Conservation (phyloP, 2,113 vertebrate species). For the Pterophyllum scalare region DNA sequence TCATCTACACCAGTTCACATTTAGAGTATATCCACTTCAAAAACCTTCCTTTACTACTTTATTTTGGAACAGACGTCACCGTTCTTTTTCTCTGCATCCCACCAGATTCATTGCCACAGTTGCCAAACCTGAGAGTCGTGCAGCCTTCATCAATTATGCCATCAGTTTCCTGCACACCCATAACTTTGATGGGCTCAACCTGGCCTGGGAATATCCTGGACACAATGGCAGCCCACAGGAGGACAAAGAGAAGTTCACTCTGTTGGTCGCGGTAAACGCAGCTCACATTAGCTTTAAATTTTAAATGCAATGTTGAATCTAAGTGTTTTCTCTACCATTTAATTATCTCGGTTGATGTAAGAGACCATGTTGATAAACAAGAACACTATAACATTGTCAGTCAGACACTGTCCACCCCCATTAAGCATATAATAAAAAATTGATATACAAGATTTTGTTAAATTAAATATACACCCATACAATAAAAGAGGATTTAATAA, state of each 20-base stretch:
- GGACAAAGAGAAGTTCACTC: constrained; percentile 85
- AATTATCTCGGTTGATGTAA: not conserved
- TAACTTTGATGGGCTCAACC: constrained; percentile 87
- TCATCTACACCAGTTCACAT: not conserved
- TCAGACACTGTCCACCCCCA: too few species aligned
- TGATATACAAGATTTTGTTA: too few species aligned
- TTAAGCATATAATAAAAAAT: too few species aligned
- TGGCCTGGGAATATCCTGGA: constrained; percentile 89
- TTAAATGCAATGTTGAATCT: not conserved
- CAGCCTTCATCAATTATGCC: constrained; percentile 82
- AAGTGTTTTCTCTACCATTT: not conserved
- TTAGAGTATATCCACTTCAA: not conserved
- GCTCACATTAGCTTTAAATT: not conserved
- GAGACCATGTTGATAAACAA: too few species aligned
- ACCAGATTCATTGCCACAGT: constrained; percentile 84
- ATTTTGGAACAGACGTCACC: too few species aligned
- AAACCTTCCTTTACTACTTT: not conserved
- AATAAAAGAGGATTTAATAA: too few species aligned
- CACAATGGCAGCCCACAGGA: constrained; percentile 80
- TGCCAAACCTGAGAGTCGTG: constrained; percentile 72
- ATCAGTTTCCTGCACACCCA: constrained; percentile 83
- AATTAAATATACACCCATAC: too few species aligned
- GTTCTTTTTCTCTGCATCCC: not conserved
- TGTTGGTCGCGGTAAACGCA: constrained; percentile 56
- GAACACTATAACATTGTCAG: too few species aligned